Conservation (phyloP, 2,888 invertebrate species). For the Augochlorella aurata region DNA sequence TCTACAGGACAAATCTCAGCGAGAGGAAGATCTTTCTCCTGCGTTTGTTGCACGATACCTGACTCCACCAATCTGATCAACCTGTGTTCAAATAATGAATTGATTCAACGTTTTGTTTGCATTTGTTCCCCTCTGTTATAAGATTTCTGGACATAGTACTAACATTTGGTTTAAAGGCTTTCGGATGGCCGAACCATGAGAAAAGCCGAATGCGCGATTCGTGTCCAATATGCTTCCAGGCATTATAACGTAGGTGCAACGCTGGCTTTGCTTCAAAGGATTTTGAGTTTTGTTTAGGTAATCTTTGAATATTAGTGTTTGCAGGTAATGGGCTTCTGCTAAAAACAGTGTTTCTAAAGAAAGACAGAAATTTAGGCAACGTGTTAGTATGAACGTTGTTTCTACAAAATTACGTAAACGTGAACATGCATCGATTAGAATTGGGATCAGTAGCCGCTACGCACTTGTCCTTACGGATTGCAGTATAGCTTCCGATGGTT, state of each 20-base stretch:
- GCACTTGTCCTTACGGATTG: constrained; percentile 43
- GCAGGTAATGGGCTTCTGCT: constrained; percentile 87
- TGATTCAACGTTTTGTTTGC: neutral
- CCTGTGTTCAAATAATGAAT: constrained; percentile 81
- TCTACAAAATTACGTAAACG: no score
- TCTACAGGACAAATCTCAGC: constrained; percentile 92
- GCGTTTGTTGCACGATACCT: constrained; percentile 88
- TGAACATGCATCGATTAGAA: no score
- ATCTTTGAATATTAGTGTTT: constrained; percentile 87
- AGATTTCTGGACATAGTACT: neutral
- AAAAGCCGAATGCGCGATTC: constrained; percentile 89
- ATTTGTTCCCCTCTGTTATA: neutral
- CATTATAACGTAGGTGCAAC: constrained; percentile 91
- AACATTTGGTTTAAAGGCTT: constrained; percentile 88
- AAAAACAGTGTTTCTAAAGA: constrained; percentile 83
- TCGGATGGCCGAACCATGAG: constrained; percentile 85
- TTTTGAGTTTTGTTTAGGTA: constrained; percentile 86
- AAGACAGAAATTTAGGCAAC: no score
- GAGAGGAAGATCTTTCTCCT: constrained; percentile 86
- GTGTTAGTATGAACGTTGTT: neutral
- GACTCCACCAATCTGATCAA: constrained; percentile 88
- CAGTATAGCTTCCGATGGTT: constrained; percentile 50
- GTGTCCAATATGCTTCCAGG: constrained; percentile 86
- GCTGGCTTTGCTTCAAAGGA: constrained; percentile 84
- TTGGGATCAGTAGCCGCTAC: neutral